Percentiles rank a stretch among this genome's conserved stretches.
phyloP scores from a whole-genome alignment of 2,797 vertebrate genomes.

The Loriculus beryllinus region DNA sequence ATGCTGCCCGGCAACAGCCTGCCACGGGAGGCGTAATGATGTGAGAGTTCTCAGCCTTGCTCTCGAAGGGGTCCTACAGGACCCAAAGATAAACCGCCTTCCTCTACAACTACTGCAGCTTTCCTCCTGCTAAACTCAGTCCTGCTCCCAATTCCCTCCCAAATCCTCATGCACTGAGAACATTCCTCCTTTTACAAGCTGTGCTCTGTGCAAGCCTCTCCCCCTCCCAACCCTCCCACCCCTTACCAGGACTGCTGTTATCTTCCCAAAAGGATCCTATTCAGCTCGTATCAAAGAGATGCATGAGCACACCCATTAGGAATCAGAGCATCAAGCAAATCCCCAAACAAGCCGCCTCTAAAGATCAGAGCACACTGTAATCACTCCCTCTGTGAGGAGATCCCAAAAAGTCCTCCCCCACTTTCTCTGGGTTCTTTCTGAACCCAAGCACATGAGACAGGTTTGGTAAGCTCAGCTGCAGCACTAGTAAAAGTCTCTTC shows the following conservation, averaged over 20 bases:
- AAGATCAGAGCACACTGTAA: background rate
- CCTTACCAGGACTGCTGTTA: background rate
- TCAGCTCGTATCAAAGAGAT: background rate
- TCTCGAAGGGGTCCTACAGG: background rate
- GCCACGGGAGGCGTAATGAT: background rate
- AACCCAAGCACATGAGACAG: background rate
- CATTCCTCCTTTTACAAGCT: background rate
- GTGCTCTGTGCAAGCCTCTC: background rate
- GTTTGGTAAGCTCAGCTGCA: background rate
- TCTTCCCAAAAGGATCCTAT: background rate
- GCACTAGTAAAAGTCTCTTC: background rate
- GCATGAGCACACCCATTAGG: background rate
- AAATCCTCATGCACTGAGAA: background rate
- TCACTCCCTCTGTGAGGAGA: background rate
- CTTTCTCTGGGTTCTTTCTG: background rate
- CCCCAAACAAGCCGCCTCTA: background rate
- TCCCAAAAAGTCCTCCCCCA: background rate
- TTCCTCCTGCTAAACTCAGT: background rate
- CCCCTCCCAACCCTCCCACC: background rate
- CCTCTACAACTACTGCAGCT: background rate
- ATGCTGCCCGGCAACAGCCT: background rate
- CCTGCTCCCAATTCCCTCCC: background rate
- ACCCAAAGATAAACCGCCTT: background rate
- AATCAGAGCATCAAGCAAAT: conserved; percentile 19
- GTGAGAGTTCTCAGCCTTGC: background rate